Evolutionary conservation across 2,888 invertebrate genomes (phyloP), one percentile per base, ranked within the genome.

Genomic region (Schrankia costaestrigalis): DNA sequence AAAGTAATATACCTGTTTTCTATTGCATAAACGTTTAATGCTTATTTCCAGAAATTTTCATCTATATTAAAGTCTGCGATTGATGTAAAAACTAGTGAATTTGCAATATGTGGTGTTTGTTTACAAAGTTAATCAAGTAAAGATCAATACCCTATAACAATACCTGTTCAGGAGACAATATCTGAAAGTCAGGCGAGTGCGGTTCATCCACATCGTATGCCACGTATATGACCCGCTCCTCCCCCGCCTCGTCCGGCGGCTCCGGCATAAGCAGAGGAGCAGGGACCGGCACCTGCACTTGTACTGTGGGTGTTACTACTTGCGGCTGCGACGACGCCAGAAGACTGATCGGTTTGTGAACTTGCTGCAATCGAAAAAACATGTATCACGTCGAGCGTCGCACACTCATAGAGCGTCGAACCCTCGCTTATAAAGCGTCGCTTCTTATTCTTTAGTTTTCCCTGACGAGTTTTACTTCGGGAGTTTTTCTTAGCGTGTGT

Each of bases 171-270:
- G 73, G 41, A 3, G 74, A 75, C 17, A 82, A 37, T 33, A 84
- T 74, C 31, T 73, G 77, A 53, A 69, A 78, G 10, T 69, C 66
- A 1, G 74, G 51, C 2, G 67, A 45, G 28, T 68, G 66, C 0
- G 57, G 26, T 10, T 67, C 76, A n/a, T 75, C 70, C 1, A 75
- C 63, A 37, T 84, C 78, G 36, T 86, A 88, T 1, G 87, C 71
- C 24, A 88, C 86, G 57, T 84, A 86, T 9, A 88, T 83, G 27
- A 89, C 79, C 9, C 76, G 59, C 37, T 82, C 82, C 8, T 73
- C 76, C 2, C 41, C 11, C 3, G 46, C 55, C 1, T 52, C 58
- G 4, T 52, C 47, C n/a, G 41, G 19, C 3, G 35, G 34, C 10
- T 56, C 56, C 3, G 53, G 50, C 8, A 48, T 42, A n/a, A 31